phyloP scores from a whole-genome alignment of 2,888 invertebrate genomes.

The Ichneumoninae sp. region DNA sequence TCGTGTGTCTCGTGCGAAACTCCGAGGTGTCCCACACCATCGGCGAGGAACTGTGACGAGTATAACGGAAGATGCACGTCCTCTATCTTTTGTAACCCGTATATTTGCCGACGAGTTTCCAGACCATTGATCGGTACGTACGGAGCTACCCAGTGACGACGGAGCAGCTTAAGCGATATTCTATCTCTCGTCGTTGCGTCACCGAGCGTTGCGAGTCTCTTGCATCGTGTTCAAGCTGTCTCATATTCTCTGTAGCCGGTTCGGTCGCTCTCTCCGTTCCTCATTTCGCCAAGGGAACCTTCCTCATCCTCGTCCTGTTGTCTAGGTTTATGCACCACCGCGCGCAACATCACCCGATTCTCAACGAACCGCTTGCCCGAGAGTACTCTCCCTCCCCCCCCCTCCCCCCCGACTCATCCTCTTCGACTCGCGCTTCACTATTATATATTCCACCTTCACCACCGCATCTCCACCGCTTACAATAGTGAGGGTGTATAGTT shows the following conservation, averaged over 20 bases:
- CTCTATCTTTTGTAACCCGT: slow-evolving; percentile 11
- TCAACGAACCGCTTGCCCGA: slow-evolving; percentile 53
- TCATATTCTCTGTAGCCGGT: slow-evolving; percentile 37
- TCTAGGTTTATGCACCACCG: slow-evolving; percentile 61
- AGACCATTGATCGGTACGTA: slow-evolving; percentile 76
- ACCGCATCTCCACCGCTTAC: slow-evolving; percentile 5
- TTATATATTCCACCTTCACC: slow-evolving; percentile 34
- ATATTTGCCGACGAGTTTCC: slow-evolving; percentile 70
- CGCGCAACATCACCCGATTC: slow-evolving; percentile 65
- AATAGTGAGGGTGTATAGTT: slow-evolving; percentile 24
- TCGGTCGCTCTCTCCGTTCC: slow-evolving; percentile 42
- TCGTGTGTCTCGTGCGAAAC: slow-evolving; percentile 4
- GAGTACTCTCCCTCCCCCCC: slow-evolving; percentile 23
- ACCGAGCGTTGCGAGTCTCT: slow-evolving; percentile 15
- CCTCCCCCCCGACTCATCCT: slow-evolving; percentile 48
- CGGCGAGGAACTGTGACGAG: not conserved
- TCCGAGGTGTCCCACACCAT: not conserved
- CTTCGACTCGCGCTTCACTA: slow-evolving; percentile 35
- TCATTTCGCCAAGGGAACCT: slow-evolving; percentile 47
- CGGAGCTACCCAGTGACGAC: slow-evolving; percentile 41
- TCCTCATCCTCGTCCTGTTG: slow-evolving; percentile 48
- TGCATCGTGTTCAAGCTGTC: slow-evolving; percentile 47
- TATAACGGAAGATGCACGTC: slow-evolving; percentile 12
- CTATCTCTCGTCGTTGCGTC: slow-evolving; percentile 72
- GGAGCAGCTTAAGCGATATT: slow-evolving; percentile 77